Evolutionary conservation across 2,888 invertebrate genomes (phyloP).

Genomic region (Hemaris fuciformis): DNA sequence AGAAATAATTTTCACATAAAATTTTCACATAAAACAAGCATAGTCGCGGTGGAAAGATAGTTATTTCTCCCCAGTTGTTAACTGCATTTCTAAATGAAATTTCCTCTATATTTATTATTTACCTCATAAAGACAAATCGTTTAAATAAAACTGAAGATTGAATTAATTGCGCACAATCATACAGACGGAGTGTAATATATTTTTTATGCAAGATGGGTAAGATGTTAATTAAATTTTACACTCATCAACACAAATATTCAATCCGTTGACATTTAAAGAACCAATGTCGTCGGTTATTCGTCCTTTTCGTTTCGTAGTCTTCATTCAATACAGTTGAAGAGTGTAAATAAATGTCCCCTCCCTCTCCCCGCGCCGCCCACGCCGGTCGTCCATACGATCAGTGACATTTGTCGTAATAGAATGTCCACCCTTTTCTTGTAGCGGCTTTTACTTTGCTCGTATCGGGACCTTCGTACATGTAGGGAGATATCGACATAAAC

Average conservation of each 20-base stretch:
- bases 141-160: neutral
- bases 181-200: too few relatives aligned
- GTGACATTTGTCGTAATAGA: conserved; percentile 16
- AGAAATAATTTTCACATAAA: too few relatives aligned
- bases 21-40: too few relatives aligned
- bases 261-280: neutral
- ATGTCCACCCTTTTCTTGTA: conserved; percentile 21
- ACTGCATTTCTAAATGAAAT: too few relatives aligned
- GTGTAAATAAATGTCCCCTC: neutral
- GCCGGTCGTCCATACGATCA: neutral
- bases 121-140: neutral
- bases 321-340: neutral
- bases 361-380: neutral
- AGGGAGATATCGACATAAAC: neutral
- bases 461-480: neutral
- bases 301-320: neutral
- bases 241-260: neutral
- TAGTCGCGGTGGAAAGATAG: too few relatives aligned
- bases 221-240: neutral
- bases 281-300: neutral
- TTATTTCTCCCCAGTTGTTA: too few relatives aligned
- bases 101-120: too few relatives aligned
- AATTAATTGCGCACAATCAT: too few relatives aligned
- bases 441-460: conserved; percentile 1
- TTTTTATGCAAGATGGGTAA: too few relatives aligned